Evolutionary conservation across 2,797 vertebrate species (phyloP), one percentile per base, ranked within the genome.

Genomic region (Platalea minor): DNA sequence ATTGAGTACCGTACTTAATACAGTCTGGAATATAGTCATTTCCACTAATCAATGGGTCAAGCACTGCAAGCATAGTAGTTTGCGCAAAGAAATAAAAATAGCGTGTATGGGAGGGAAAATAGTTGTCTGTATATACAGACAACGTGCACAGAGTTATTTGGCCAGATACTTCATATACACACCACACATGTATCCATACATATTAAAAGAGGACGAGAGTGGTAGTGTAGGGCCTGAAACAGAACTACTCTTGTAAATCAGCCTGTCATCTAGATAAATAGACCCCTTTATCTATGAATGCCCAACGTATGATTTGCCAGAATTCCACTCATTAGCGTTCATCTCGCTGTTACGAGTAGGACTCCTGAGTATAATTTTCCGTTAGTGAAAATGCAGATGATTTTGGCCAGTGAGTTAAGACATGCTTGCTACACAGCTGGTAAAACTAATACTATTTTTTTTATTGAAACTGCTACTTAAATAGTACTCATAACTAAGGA

Each of bases 381-480:
- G 0, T 59, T 73, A 41, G 57, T 9, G 2, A 85, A 85, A 77
- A 65, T 7, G 31, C 41, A 65, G 87, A 23, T 54, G 28, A 59
- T 21, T 92, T 88, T 70, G 85, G n/a, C 23, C 54, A 6, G 43
- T 78, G 76, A 13, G 19, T 72, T 84, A 59, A 82, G 54, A 31
- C 39, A 8, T 2, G 7, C 50, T 88, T 53, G 33, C 50, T 77
- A 0, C 46, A 50, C 37, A 68, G 61, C 73, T 93, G 69, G 48
- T 88, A 63, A 81, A 88, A 39, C 59, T 50, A 19, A 48, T 41
- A 11, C 9, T 64, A 1, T 41, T 79, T 79, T 79, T 61, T 43
- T 61, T 57, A 81, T 25, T 93, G 84, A 88, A 93, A 69, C 76
- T 78, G 50, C 54, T 77, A 5, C 64, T 89, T 91, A 56, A 59